A percentile compares a stretch with the other conserved stretches of the same genome.
phyloP scores from a whole-genome alignment of 2,113 vertebrate genomes.

The Zingel zingel region DNA sequence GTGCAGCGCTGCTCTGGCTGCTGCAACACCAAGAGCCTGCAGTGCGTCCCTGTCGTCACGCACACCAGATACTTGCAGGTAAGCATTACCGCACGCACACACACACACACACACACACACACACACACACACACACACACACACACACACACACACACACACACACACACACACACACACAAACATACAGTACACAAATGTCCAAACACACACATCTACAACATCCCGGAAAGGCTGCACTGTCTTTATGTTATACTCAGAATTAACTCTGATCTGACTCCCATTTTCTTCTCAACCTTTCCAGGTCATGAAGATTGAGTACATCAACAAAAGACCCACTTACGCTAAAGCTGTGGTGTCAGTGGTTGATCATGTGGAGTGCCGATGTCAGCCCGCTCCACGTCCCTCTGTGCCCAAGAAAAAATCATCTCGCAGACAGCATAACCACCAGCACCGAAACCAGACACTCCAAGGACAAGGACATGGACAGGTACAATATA shows the following conservation, averaged over 20 bases:
- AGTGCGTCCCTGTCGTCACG: conserved; percentile 89
- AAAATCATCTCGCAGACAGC: conserved; percentile 70
- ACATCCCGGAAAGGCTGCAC: neutral
- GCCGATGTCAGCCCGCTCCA: conserved; percentile 88
- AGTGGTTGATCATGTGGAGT: conserved; percentile 94
- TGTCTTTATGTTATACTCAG: neutral
- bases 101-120: neutral
- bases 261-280: neutral
- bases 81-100: neutral
- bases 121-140: neutral
- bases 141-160: neutral
- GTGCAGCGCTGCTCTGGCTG: conserved; percentile 98
- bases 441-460: conserved; percentile 70
- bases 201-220: neutral
- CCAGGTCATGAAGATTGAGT: conserved; percentile 95
- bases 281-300: conserved; percentile 13
- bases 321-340: conserved; percentile 87
- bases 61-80: conserved; percentile 89
- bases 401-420: conserved; percentile 59
- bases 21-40: conserved; percentile 92
- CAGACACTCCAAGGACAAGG: conserved; percentile 66
- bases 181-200: neutral
- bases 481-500: conserved; percentile 44
- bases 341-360: conserved; percentile 91
- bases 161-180: neutral